phyloP scores from a whole-genome alignment of 1,140 invertebrate genomes.

The Periplaneta americana region DNA sequence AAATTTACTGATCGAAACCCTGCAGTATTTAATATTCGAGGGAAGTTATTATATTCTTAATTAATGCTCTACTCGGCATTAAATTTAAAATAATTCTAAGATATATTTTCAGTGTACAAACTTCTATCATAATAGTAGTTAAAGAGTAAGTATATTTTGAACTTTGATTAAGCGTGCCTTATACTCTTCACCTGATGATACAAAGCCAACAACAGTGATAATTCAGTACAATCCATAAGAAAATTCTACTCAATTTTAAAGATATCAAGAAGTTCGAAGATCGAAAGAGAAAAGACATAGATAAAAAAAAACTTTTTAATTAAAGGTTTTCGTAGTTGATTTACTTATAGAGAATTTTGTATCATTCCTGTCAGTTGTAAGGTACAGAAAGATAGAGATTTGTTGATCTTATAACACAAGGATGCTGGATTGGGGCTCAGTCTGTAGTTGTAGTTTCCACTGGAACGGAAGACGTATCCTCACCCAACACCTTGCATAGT shows the following conservation, averaged over 20 bases:
- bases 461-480: constrained; percentile 20
- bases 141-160: neutral
- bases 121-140: neutral
- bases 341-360: neutral
- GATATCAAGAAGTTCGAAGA: neutral
- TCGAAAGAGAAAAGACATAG: neutral
- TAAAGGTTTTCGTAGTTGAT: neutral
- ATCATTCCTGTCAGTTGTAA: neutral
- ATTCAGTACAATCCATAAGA: neutral
- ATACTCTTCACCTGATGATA: neutral
- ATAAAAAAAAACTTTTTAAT: neutral
- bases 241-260: neutral
- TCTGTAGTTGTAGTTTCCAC: neutral
- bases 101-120: neutral
- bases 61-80: neutral
- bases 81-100: neutral
- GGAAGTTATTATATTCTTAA: neutral
- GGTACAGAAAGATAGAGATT: neutral
- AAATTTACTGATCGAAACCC: neutral
- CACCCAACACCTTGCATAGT: constrained; percentile 29
- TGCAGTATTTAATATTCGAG: neutral
- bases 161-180: neutral
- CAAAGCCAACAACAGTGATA: too few species aligned
- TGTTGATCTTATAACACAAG: neutral
- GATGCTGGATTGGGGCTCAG: neutral